Base-by-base conservation (phyloP, 2,113 vertebrate genomes). In the Hippocampus barbouri region DNA sequence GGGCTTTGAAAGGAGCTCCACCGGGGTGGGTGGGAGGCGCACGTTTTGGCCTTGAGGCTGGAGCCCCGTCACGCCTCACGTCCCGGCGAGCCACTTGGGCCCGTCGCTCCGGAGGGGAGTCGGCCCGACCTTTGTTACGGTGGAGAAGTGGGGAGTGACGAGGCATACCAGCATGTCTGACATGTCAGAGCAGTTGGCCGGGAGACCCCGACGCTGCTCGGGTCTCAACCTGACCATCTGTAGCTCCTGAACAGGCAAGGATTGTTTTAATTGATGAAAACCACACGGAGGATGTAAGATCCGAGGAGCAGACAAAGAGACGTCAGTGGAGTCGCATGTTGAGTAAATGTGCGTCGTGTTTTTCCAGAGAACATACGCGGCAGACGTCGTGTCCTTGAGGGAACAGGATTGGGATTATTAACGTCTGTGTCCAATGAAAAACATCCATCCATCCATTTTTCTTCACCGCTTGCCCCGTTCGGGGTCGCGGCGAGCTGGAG, bases 101-200 rank as follows among this genome's bases (percentile, higher is more conserved):
- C 78, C 40, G 72, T 78, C 60, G 74, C 83, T 83, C 81, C 72
- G 53, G 83, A 85, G 85, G 88, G 86, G 75, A 85, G 83, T 75
- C 30, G 9, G 79, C 74, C 75, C 74, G 77, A 82, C 84, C 83
- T 89, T 86, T 90, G 88, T 90, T 87, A 75, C 82, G 69, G 74
- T 30, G 72, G 72, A 84, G 79, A 79, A 86, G 85, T 86, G 86
- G 79, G 82, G 80, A 87, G 88, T 87, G 87, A 89, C 82, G 57
- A 82, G 85, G 82, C 86, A 89, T 84, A 89, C 87, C 87, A 78
- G 83, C 85, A 82, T 83, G 83, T 85, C 87, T 89, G 83, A 90
- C 82, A 86, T 76, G 84, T 89, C 83, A 79, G 85, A 83, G 82
- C 86, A 86, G 86, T 89, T 91, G 88, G 89, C 85, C 38, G 73